phyloP scores from a whole-genome alignment of 1,140 invertebrate genomes.

The Eubasilissa regina region DNA sequence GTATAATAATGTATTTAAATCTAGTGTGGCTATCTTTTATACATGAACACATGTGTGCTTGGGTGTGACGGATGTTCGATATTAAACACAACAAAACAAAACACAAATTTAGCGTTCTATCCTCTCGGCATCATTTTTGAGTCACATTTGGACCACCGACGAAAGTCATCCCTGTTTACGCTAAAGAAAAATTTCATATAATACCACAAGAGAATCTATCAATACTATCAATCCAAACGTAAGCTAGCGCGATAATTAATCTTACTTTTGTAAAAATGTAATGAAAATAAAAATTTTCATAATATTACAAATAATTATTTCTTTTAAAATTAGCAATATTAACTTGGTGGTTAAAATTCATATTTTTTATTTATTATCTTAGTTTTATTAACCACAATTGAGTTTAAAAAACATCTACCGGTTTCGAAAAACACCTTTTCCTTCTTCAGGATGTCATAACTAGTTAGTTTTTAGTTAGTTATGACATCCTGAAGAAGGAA shows the following conservation, averaged over 20 bases:
- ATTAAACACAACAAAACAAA: slow-evolving; percentile 5
- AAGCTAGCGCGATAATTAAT: not conserved
- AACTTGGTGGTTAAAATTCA: too few relatives aligned
- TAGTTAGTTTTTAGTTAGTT: too few relatives aligned
- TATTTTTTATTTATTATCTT: too few relatives aligned
- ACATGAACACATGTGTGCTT: slow-evolving; percentile 41
- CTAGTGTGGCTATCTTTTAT: slow-evolving; percentile 29
- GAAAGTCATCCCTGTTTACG: not conserved
- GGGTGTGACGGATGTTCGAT: slow-evolving; percentile 37
- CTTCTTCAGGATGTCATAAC: too few relatives aligned
- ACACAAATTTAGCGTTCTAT: not conserved
- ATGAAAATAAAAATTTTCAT: too few relatives aligned
- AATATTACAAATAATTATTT: too few relatives aligned
- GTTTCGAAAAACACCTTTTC: too few relatives aligned
- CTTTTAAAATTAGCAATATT: too few relatives aligned
- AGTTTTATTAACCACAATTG: too few relatives aligned
- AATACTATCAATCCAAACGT: not conserved
- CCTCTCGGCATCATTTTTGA: not conserved
- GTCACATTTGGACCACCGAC: not conserved
- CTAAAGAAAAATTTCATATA: not conserved
- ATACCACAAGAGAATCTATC: not conserved
- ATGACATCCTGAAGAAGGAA: too few relatives aligned
- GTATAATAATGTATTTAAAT: slow-evolving; percentile 44
- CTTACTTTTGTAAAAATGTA: too few relatives aligned
- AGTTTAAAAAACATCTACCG: too few relatives aligned